A percentile compares a stretch with the other conserved stretches of the same genome.
These are phyloP conservation scores for Leucopternis melanops DNA, from an alignment of 2,113 vertebrate genomes.

Conservation along the genomic window DNA sequence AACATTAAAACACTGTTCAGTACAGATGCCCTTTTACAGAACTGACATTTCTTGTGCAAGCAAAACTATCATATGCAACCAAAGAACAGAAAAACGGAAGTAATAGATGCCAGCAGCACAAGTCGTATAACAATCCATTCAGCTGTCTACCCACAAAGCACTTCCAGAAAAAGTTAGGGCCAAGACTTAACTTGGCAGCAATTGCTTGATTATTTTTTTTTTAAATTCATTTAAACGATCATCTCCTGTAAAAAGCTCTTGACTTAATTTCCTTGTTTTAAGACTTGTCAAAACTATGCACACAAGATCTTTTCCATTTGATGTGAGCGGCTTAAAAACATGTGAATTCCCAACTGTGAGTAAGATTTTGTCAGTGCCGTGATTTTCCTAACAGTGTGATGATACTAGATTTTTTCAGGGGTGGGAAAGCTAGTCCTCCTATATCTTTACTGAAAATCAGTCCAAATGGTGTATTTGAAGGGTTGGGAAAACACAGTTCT, in stretches of 20 bases:
- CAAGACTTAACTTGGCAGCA: conserved; percentile 60
- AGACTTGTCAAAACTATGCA: neutral
- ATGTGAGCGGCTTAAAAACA: neutral
- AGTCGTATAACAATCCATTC: conserved; percentile 56
- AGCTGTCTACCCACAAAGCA: conserved; percentile 62
- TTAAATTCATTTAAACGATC: conserved; percentile 22
- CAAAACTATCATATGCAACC: neutral
- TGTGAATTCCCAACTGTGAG: neutral
- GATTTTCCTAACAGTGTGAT: neutral
- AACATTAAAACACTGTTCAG: neutral
- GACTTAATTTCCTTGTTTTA: conserved; percentile 14
- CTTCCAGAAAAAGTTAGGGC: conserved; percentile 53
- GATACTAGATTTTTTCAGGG: neutral
- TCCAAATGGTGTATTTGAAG: neutral
- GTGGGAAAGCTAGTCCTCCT: neutral
- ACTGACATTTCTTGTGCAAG: conserved; percentile 20
- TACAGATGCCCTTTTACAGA: conserved; percentile 25
- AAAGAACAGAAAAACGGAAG: conserved; percentile 41
- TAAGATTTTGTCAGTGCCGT: neutral
- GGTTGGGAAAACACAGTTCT: neutral
- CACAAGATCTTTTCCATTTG: neutral
- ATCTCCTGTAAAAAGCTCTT: conserved; percentile 24
- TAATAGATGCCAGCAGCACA: conserved; percentile 52
- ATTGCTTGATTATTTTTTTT: neutral
- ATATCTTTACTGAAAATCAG: neutral